Evolutionary conservation across 2,888 invertebrate species (phyloP).

Genomic region (Polydrusus cervinus): DNA sequence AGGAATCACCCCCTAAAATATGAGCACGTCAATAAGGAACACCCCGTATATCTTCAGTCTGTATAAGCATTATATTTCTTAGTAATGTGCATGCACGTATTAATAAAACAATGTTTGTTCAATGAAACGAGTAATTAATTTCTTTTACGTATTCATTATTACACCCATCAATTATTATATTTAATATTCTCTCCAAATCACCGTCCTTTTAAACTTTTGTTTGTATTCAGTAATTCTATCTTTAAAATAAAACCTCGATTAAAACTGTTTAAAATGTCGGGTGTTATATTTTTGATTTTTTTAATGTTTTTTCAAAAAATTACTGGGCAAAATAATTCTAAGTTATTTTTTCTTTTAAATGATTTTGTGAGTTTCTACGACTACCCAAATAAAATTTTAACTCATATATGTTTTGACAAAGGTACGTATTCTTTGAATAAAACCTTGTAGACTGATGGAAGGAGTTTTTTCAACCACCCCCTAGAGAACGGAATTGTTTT

Average conservation of each 20-base stretch:
- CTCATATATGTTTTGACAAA: constrained; percentile 2
- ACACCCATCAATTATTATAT: not conserved
- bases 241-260: not conserved
- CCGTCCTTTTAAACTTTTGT: not conserved
- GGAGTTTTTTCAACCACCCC: too few relatives aligned
- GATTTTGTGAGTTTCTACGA: constrained; percentile 7
- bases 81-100: not conserved
- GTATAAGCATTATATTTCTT: not conserved
- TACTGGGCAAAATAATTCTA: not conserved
- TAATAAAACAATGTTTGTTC: constrained; percentile 4
- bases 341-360: not conserved
- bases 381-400: constrained; percentile 14
- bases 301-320: not conserved
- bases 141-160: not conserved
- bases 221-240: not conserved
- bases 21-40: too few relatives aligned
- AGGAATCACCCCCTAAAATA: too few relatives aligned
- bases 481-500: too few relatives aligned
- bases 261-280: not conserved
- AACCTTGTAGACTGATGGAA: too few relatives aligned
- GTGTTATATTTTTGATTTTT: not conserved
- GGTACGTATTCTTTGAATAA: not conserved
- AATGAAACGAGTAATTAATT: constrained; percentile 11
- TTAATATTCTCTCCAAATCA: not conserved
- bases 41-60: not conserved